phyloP scores from a whole-genome alignment of 2,888 invertebrate species.

The Nematopogon swammerdamellus region DNA sequence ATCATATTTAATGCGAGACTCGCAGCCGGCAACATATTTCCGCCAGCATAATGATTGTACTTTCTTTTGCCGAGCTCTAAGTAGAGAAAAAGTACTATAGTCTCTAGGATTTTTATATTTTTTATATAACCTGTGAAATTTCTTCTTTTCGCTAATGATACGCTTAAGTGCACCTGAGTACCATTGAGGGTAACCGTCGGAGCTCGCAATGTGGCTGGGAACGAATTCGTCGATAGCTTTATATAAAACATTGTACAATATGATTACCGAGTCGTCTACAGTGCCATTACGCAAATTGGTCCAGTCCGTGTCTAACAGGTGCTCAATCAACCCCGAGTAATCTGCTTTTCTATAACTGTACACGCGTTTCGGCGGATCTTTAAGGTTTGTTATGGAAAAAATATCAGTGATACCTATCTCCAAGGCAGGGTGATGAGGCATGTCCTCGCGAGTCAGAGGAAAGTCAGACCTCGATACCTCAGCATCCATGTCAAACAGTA shows the following conservation, averaged over 20 bases:
- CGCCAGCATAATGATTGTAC: not conserved
- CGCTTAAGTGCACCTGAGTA: constrained; percentile 2
- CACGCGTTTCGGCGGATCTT: not conserved
- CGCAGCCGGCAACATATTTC: not conserved
- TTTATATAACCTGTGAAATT: constrained; percentile 2
- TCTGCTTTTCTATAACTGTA: not conserved
- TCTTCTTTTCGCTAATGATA: constrained; percentile 2
- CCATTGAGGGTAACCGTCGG: constrained; percentile 1
- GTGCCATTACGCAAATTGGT: not conserved
- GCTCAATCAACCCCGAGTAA: not conserved
- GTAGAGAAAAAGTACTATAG: not conserved
- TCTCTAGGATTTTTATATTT: not conserved
- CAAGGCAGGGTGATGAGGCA: constrained; percentile 3
- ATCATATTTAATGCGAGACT: not conserved
- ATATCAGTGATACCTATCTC: not conserved
- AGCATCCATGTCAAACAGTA: not conserved
- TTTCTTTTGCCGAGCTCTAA: not conserved
- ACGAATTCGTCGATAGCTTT: not conserved
- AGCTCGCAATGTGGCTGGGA: not conserved
- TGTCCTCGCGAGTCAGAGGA: constrained; percentile 1
- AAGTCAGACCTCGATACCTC: not conserved
- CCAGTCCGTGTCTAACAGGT: not conserved
- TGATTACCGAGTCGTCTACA: not conserved
- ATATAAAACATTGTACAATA: not conserved
- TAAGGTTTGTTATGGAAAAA: not conserved